Percentiles rank a stretch among this genome's conserved stretches.
Evolutionary conservation across 1,140 invertebrate species (phyloP).

Genomic region (Teleopsis dalmanni): DNA sequence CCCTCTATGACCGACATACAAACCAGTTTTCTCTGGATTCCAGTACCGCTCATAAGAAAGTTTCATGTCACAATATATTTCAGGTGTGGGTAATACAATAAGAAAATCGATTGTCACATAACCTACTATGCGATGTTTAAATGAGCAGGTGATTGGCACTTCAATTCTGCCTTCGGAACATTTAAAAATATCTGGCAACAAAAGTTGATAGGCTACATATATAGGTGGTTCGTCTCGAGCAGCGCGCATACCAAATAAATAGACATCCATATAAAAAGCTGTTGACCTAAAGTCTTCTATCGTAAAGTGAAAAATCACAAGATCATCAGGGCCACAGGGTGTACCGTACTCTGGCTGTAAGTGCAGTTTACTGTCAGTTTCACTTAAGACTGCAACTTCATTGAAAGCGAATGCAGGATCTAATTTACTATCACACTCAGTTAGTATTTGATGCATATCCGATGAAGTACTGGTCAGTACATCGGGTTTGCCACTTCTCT

Average conservation of each 20-base stretch:
- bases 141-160: slow-evolving; percentile 69
- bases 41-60: slow-evolving; percentile 74
- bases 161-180: slow-evolving; percentile 63
- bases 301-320: slow-evolving; percentile 69
- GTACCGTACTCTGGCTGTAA: slow-evolving; percentile 76
- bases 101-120: slow-evolving; percentile 52
- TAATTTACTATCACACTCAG: slow-evolving; percentile 37
- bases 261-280: slow-evolving; percentile 57
- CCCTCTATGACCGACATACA: slow-evolving; percentile 88
- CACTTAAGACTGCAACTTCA: slow-evolving; percentile 50
- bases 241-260: slow-evolving; percentile 47
- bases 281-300: slow-evolving; percentile 61
- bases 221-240: slow-evolving; percentile 55
- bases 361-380: slow-evolving; percentile 49
- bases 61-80: slow-evolving; percentile 59
- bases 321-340: slow-evolving; percentile 61
- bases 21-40: slow-evolving; percentile 65
- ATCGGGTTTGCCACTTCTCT: background rate
- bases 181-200: slow-evolving; percentile 54
- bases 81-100: slow-evolving; percentile 10
- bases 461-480: background rate
- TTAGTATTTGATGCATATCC: background rate
- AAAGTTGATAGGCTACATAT: slow-evolving; percentile 79
- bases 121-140: slow-evolving; percentile 75
- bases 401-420: slow-evolving; percentile 45